Conservation (phyloP, 2,888 invertebrate genomes). For the Drosophila barbarae region DNA sequence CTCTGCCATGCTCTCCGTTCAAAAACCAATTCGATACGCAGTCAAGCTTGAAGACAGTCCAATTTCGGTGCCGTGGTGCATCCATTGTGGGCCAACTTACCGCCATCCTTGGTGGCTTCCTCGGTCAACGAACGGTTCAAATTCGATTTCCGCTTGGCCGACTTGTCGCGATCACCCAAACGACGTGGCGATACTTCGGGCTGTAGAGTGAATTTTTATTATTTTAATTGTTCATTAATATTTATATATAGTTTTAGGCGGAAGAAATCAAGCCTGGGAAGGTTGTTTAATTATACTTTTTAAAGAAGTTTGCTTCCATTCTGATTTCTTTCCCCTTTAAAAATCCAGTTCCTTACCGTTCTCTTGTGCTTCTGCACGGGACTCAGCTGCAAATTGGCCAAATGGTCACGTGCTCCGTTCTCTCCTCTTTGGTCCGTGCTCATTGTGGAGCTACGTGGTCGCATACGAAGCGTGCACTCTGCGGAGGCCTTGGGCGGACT, state of each 20-base stretch:
- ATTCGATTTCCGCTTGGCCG: constrained; percentile 84
- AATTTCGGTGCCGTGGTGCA: constrained; percentile 26
- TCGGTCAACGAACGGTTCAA: constrained; percentile 82
- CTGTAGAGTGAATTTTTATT: constrained; percentile 43
- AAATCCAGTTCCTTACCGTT: constrained; percentile 60
- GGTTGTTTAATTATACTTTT: background rate
- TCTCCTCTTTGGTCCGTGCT: constrained; percentile 52
- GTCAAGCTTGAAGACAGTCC: constrained; percentile 38
- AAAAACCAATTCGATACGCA: constrained; percentile 14
- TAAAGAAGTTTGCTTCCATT: background rate
- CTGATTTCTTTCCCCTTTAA: background rate
- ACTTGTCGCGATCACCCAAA: constrained; percentile 82
- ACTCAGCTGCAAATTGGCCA: constrained; percentile 68
- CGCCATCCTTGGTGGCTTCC: constrained; percentile 79
- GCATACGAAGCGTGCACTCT: constrained; percentile 72
- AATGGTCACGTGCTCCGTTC: constrained; percentile 45
- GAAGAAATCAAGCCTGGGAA: background rate
- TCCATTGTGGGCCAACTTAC: constrained; percentile 70
- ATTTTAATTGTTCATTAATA: background rate
- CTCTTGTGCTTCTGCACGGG: constrained; percentile 70
- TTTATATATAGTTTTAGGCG: background rate
- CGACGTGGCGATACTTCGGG: constrained; percentile 76
- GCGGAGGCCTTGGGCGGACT: constrained; percentile 55
- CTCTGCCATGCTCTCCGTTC: background rate
- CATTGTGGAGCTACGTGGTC: constrained; percentile 76